phyloP scores from a whole-genome alignment of 2,113 vertebrate species.

The Condylura cristata region DNA sequence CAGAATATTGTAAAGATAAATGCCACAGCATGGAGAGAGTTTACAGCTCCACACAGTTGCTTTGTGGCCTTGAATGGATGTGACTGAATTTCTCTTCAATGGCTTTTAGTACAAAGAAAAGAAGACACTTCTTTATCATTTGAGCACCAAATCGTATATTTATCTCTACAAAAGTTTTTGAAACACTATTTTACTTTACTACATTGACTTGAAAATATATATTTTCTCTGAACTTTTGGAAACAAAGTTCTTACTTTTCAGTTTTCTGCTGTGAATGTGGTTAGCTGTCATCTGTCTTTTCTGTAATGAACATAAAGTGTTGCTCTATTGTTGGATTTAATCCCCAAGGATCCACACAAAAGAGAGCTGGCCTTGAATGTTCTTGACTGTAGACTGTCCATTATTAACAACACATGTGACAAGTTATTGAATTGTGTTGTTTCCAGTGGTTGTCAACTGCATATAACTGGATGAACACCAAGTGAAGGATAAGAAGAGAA shows the following conservation, averaged over 20 bases:
- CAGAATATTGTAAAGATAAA: not conserved
- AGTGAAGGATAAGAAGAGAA: not conserved
- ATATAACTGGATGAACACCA: not conserved
- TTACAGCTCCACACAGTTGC: not conserved
- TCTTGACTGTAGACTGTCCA: not conserved
- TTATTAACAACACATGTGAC: conserved; percentile 8
- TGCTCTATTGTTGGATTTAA: conserved; percentile 27
- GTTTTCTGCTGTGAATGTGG: conserved; percentile 14
- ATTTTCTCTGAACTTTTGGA: conserved; percentile 45
- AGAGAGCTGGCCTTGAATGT: not conserved
- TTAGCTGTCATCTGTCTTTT: not conserved
- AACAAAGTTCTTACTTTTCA: conserved; percentile 43
- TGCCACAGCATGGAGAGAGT: not conserved
- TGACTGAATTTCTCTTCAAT: conserved; percentile 7
- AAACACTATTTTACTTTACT: not conserved
- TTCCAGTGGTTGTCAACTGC: not conserved
- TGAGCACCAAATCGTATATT: not conserved
- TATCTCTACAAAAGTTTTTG: conserved; percentile 5
- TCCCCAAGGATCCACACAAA: conserved; percentile 7
- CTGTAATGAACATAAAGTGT: not conserved
- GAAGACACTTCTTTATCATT: not conserved
- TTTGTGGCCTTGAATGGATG: not conserved
- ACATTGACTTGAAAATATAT: conserved; percentile 17
- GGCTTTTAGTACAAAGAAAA: conserved; percentile 11
- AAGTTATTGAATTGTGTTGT: not conserved